Conservation (phyloP, 92 coral and sea anemone species). For the Bergia sp. region DNA sequence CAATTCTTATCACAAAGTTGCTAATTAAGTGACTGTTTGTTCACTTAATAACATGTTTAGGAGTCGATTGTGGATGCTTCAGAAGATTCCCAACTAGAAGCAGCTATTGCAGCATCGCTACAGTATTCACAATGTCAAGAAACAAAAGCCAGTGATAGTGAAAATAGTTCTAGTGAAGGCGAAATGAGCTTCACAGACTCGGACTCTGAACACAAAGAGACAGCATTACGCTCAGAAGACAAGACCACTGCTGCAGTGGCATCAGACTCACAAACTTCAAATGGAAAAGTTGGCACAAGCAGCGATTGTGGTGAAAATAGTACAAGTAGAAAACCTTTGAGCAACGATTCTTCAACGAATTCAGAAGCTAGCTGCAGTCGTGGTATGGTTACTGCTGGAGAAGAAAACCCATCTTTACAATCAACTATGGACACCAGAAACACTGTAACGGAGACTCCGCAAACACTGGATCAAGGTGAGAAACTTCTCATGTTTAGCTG, state of each 20-base stretch:
- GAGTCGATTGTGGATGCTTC: constrained; percentile 97
- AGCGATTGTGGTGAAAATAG: constrained; percentile 27
- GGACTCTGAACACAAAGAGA: constrained; percentile 76
- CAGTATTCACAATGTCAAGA: constrained; percentile 71
- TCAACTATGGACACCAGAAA: constrained; percentile 17
- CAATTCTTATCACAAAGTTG: neutral
- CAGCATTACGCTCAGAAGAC: constrained; percentile 45
- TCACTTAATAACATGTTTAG: constrained; percentile 34
- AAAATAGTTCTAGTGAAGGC: constrained; percentile 68
- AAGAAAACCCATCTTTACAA: constrained; percentile 17
- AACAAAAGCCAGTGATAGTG: constrained; percentile 54
- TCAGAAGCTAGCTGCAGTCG: neutral
- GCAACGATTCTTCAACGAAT: constrained; percentile 14
- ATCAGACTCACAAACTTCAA: neutral
- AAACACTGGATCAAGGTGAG: constrained; percentile 37
- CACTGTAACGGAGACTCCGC: constrained; percentile 12
- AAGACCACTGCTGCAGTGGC: neutral
- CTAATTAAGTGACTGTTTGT: neutral
- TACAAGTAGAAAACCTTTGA: neutral
- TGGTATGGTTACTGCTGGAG: neutral
- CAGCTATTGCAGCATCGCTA: constrained; percentile 96
- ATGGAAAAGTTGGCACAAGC: neutral
- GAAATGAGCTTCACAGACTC: constrained; percentile 89
- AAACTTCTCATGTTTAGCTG: neutral
- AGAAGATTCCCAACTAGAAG: constrained; percentile 96